A percentile compares a stretch with the other conserved stretches of the same genome.
Evolutionary conservation across 2,888 invertebrate genomes (phyloP).

Genomic region (Calameuta idolon): DNA sequence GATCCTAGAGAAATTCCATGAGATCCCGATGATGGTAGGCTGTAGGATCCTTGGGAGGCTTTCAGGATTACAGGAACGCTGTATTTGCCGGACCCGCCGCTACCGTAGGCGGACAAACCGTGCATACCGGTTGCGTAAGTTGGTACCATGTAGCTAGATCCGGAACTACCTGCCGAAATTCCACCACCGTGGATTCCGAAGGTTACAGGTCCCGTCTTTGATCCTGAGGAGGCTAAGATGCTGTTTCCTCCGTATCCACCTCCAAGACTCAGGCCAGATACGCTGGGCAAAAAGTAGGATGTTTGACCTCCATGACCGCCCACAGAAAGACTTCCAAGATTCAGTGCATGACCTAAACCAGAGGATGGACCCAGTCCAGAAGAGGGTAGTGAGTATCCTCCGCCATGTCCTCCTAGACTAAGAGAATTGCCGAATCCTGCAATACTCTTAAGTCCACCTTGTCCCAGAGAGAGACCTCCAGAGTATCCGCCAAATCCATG

Average conservation of each 20-base stretch:
- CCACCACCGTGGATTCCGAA: slow-evolving; percentile 46
- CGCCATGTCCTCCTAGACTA: slow-evolving; percentile 22
- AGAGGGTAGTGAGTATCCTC: slow-evolving; percentile 26
- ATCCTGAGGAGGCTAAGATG: slow-evolving; percentile 36
- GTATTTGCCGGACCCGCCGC: slow-evolving; percentile 37
- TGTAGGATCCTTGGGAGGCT: slow-evolving; percentile 39
- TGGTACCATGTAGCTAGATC: slow-evolving; percentile 34
- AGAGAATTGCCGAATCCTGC: slow-evolving; percentile 20
- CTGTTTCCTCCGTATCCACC: slow-evolving; percentile 30
- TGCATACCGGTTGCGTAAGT: slow-evolving; percentile 47
- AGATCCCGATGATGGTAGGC: slow-evolving; percentile 32
- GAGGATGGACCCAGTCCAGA: slow-evolving; percentile 29
- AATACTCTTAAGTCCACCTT: slow-evolving; percentile 33
- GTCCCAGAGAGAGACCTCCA: slow-evolving; percentile 29
- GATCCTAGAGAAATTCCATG: slow-evolving; percentile 38
- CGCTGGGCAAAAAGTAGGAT: slow-evolving; percentile 37
- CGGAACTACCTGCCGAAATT: slow-evolving; percentile 7
- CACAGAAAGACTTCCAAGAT: slow-evolving; percentile 31
- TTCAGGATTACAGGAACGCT: slow-evolving; percentile 44
- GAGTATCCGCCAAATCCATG: slow-evolving; percentile 18
- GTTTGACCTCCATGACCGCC: slow-evolving; percentile 33
- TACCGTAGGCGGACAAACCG: slow-evolving; percentile 48
- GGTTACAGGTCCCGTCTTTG: slow-evolving; percentile 60
- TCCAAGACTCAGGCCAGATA: slow-evolving; percentile 24
- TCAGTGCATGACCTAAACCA: slow-evolving; percentile 34